A percentile compares a stretch with the other conserved stretches of the same genome.
Evolutionary conservation across 2,888 invertebrate genomes (phyloP).

Genomic region (Strigamia crassipes): DNA sequence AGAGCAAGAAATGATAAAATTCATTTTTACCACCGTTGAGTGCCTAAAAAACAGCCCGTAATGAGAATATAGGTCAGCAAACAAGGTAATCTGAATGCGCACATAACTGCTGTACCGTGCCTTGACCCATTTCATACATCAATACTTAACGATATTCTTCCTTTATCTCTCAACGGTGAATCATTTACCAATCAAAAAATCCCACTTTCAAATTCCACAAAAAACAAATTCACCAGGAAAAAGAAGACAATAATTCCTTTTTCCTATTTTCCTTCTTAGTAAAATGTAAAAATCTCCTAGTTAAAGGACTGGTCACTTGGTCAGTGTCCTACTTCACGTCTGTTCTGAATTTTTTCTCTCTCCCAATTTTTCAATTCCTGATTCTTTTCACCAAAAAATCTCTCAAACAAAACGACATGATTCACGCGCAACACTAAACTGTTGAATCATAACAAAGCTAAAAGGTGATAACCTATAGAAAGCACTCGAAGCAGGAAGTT

Average conservation of each 20-base stretch:
- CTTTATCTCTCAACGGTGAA: not conserved
- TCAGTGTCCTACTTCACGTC: not conserved
- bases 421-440: not conserved
- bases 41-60: slow-evolving; percentile 34
- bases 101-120: slow-evolving; percentile 30
- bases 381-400: not conserved
- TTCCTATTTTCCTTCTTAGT: not conserved
- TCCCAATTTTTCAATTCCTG: not conserved
- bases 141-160: slow-evolving; percentile 5
- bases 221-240: not conserved
- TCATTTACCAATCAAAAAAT: not conserved
- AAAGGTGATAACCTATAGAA: slow-evolving; percentile 1
- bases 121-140: slow-evolving; percentile 42
- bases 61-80: slow-evolving; percentile 23
- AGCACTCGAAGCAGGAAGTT: slow-evolving; percentile 12
- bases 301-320: not conserved
- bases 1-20: not conserved
- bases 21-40: not conserved
- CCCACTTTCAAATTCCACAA: not conserved
- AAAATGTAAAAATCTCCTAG: not conserved
- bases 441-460: slow-evolving; percentile 8
- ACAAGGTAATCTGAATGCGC: slow-evolving; percentile 39
- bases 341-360: not conserved
- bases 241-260: not conserved
- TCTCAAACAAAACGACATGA: not conserved